Evolutionary conservation across 2,797 vertebrate species (phyloP).

Genomic region (Darevskia nairensis): DNA sequence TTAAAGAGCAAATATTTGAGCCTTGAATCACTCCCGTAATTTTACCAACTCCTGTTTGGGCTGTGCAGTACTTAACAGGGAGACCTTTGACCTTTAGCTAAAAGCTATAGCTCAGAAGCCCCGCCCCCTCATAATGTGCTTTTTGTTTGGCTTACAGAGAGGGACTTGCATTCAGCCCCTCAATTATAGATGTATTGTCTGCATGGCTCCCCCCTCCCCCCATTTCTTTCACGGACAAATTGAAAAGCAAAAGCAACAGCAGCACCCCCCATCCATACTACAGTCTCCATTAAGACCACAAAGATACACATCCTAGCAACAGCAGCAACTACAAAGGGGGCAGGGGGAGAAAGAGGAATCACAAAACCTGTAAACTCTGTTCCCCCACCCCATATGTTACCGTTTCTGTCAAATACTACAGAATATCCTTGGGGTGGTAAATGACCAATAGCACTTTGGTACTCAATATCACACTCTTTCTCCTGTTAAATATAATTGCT

Average conservation of each 20-base stretch:
- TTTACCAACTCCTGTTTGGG: slow-evolving; percentile 77
- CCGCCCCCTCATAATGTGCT: slow-evolving; percentile 78
- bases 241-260: slow-evolving; percentile 66
- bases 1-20: slow-evolving; percentile 79
- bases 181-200: slow-evolving; percentile 76
- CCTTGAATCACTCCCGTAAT: slow-evolving; percentile 59
- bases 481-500: slow-evolving; percentile 45
- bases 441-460: slow-evolving; percentile 45
- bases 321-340: slow-evolving; percentile 43
- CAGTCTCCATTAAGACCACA: slow-evolving; percentile 78
- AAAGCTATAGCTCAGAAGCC: slow-evolving; percentile 81
- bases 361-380: slow-evolving; percentile 41
- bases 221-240: slow-evolving; percentile 56
- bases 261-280: slow-evolving; percentile 59
- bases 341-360: slow-evolving; percentile 47
- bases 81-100: slow-evolving; percentile 80
- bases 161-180: slow-evolving; percentile 70
- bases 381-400: slow-evolving; percentile 26
- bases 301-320: slow-evolving; percentile 67
- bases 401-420: slow-evolving; percentile 26
- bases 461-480: slow-evolving; percentile 51
- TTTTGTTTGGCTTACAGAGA: slow-evolving; percentile 77
- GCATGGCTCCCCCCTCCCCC: slow-evolving; percentile 64
- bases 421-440: slow-evolving; percentile 35
- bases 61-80: slow-evolving; percentile 77